These are phyloP conservation scores for Balaenoptera acutorostrata DNA, from an alignment of 2,113 vertebrate species.

Conservation along the genomic window DNA sequence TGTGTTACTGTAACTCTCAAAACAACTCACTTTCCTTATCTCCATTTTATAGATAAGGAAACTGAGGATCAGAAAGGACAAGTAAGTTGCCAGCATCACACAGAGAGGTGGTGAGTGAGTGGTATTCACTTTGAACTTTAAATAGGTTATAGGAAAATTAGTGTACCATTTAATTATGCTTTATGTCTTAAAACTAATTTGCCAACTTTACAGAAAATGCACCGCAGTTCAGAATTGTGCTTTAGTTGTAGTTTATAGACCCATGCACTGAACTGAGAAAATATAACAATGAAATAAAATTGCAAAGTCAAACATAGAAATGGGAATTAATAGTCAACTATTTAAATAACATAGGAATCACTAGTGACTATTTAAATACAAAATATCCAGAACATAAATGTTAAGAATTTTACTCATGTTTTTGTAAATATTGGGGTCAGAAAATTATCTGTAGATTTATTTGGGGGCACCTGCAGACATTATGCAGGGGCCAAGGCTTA, in stretches of 20 bases:
- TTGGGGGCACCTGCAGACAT: background rate
- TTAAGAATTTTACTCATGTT: background rate
- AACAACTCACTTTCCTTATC: background rate
- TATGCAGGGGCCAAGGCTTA: background rate
- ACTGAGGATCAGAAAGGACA: background rate
- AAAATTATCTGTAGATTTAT: background rate
- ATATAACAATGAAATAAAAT: background rate
- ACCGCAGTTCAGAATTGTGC: background rate
- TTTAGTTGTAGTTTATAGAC: background rate
- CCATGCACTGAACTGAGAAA: background rate
- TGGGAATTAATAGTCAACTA: background rate
- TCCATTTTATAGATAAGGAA: background rate
- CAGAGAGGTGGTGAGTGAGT: background rate
- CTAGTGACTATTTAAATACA: background rate
- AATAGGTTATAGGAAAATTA: background rate
- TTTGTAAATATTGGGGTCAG: background rate
- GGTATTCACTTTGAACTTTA: background rate
- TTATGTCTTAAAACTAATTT: background rate
- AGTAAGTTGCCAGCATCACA: background rate
- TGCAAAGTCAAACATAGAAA: background rate
- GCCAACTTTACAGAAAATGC: background rate
- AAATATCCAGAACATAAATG: background rate
- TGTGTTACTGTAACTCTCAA: background rate
- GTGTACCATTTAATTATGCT: background rate
- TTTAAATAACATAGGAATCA: background rate